These are phyloP conservation scores for Squalus acanthias DNA, from an alignment of 2,797 vertebrate genomes.

Conservation along the genomic window DNA sequence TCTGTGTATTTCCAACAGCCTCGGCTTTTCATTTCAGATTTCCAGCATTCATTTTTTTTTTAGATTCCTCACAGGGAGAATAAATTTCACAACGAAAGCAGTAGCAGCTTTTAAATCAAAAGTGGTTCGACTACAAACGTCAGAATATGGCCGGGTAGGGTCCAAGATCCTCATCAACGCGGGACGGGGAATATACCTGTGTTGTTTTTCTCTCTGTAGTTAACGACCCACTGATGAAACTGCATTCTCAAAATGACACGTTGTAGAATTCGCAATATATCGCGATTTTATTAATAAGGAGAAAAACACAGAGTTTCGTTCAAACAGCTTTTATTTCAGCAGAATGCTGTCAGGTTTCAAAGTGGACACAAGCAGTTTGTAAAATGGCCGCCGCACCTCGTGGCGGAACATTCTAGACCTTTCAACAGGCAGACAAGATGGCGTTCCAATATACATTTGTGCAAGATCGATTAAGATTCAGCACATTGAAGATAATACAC, in stretches of 20 bases:
- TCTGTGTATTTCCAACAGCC: background rate
- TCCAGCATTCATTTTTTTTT: background rate
- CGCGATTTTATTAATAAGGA: too few species aligned
- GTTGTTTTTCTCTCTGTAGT: background rate
- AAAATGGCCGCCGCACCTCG: too few species aligned
- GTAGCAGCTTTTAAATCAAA: constrained; percentile 9
- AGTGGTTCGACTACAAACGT: background rate
- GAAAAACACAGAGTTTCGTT: too few species aligned
- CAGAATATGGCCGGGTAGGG: background rate
- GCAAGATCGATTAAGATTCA: too few species aligned
- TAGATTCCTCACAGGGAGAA: background rate
- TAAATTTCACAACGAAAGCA: background rate
- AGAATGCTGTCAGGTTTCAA: too few species aligned
- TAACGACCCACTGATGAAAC: background rate
- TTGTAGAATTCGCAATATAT: too few species aligned
- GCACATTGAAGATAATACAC: too few species aligned
- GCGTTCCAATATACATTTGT: too few species aligned
- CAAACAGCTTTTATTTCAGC: too few species aligned
- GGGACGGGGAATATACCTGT: background rate
- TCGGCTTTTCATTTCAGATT: background rate
- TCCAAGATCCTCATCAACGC: background rate
- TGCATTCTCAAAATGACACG: background rate
- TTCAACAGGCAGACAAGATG: too few species aligned
- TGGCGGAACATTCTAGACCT: too few species aligned
- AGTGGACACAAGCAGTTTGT: too few species aligned